Evolutionary conservation across 2,888 invertebrate species (phyloP), one percentile per base, ranked within the genome.

Genomic region (Drosophila sordidula): DNA sequence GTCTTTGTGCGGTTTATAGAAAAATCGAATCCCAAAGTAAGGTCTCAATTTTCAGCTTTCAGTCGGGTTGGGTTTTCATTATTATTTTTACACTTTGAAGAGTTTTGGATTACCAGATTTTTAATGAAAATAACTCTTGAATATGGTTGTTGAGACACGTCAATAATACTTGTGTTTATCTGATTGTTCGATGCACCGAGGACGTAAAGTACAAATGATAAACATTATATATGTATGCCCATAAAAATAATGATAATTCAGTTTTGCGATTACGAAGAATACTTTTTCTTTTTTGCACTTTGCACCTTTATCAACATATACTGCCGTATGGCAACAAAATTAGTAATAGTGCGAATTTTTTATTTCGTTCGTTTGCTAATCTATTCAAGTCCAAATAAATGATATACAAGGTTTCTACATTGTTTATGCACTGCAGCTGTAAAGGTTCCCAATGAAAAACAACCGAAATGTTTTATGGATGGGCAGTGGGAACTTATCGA

Each of bases 401-500:
- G 16, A 50, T 34, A 29, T n/a, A 49, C 32, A 26, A 26, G 11
- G 32, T 12, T 12, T 16, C 5, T 39, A 38, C 22, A 51, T 54
- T 61, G 47, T 12, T 47, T 44, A 44, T 25, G 45, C 36, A 47
- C 1, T 34, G 34, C 71, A 75, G 58, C 62, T 62, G 64, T 9
- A 41, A 29, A 49, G 36, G 69, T 73, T 79, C 75, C 54, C 79
- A 63, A 49, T 6, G 4, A 34, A 12, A 34, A 29, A 29, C 2
- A 29, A 29, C 29, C 29, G 29, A 55, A 46, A 38, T 45, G 45
- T 46, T 47, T 49, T 39, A 36, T 22, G 25, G 25, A 46, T 52
- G n/a, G 26, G n/a, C 52, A 18, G 42, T 70, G 79, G 66, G 70
- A 79, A 76, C 56, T 46, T 70, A 68, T 79, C 49, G 69, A 66